Percentiles rank a stretch among this genome's conserved stretches.
Evolutionary conservation across 2,888 invertebrate genomes (phyloP).

Genomic region (Erynnis tages): DNA sequence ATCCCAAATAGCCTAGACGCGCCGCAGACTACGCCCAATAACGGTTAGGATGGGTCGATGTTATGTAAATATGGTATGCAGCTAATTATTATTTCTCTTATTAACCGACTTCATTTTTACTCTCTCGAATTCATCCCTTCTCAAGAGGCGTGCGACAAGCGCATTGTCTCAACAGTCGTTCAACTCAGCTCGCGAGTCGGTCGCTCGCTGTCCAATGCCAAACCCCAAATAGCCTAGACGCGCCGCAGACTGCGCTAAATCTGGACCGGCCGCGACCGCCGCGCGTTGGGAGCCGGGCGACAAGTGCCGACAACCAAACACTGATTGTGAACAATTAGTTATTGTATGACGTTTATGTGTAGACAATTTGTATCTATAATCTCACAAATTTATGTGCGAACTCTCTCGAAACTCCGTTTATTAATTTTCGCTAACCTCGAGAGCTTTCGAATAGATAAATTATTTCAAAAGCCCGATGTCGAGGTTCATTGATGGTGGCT

Average conservation of each 20-base stretch:
- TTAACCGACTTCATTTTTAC: no score
- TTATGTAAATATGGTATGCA: no score
- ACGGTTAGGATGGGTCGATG: no score
- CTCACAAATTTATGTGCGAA: no score
- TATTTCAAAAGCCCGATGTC: no score
- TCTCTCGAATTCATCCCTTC: conserved; percentile 26
- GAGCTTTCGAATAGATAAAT: no score
- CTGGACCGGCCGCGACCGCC: conserved; percentile 57
- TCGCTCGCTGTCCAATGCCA: conserved; percentile 73
- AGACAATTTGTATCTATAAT: no score
- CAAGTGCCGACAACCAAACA: not conserved
- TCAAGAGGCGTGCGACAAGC: conserved; percentile 57
- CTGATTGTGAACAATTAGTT: not conserved
- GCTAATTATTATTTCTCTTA: no score
- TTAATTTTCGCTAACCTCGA: no score
- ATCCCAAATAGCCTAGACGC: conserved; percentile 78
- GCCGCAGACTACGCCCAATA: conserved; percentile 75
- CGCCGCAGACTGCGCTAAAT: conserved; percentile 75
- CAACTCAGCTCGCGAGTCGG: conserved; percentile 79
- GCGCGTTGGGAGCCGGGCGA: conserved; percentile 47
- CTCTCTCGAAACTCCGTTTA: no score
- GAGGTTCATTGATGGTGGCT: not conserved
- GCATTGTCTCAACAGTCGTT: conserved; percentile 79
- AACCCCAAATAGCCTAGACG: conserved; percentile 79
- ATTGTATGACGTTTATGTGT: no score